Evolutionary conservation across 2,888 invertebrate species (phyloP).

Genomic region (Lysandra bellargus): DNA sequence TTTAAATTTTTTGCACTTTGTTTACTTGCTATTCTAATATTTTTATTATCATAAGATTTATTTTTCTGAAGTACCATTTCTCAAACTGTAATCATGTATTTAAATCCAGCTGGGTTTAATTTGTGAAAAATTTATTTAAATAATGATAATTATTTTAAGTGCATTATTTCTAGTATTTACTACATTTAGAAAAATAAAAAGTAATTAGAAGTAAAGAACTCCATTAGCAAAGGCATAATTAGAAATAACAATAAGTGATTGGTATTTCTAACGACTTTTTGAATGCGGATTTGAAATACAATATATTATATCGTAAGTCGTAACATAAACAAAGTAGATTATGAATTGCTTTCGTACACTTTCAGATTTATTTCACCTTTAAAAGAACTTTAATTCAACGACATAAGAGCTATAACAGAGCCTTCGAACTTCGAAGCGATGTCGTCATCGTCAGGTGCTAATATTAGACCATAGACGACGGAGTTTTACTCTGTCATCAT

Average conservation of each 20-base stretch:
- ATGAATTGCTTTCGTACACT: background rate
- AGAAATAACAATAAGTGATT: background rate
- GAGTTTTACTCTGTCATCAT: slow-evolving; percentile 17
- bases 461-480: slow-evolving; percentile 13
- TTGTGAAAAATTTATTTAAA: background rate
- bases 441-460: slow-evolving; percentile 19
- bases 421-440: background rate
- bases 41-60: background rate
- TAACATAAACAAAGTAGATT: slow-evolving; percentile 21
- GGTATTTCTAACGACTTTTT: background rate
- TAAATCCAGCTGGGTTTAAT: too few species aligned
- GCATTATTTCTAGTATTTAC: background rate
- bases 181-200: background rate
- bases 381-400: background rate
- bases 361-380: background rate
- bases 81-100: too few species aligned
- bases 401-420: background rate
- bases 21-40: background rate
- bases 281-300: background rate
- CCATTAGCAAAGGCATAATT: background rate
- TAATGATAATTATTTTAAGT: background rate
- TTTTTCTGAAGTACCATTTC: too few species aligned
- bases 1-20: background rate
- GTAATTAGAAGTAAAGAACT: background rate
- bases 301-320: slow-evolving; percentile 1